A percentile compares a stretch with the other conserved stretches of the same genome.
phyloP scores from a whole-genome alignment of 1,140 invertebrate genomes.

The Anoplolepis gracilipes region DNA sequence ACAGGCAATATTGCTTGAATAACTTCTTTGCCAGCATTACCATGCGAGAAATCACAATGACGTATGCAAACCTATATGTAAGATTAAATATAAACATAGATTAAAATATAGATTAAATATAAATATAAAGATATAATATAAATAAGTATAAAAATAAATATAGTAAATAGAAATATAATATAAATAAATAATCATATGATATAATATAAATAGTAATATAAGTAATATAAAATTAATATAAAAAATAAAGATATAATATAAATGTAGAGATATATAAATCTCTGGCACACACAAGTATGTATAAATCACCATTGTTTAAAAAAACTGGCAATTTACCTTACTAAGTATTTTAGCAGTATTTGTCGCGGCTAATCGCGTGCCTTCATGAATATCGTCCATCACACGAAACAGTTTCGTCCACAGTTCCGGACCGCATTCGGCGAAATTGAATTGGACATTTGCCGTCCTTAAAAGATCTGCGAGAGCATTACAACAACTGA shows the following conservation, averaged over 20 bases:
- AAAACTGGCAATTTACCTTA: constrained; percentile 87
- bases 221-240: constrained; percentile 2
- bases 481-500: constrained; percentile 95
- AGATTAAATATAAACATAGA: background rate
- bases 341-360: constrained; percentile 92
- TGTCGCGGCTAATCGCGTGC: constrained; percentile 92
- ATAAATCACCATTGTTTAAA: too few relatives aligned
- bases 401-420: constrained; percentile 95
- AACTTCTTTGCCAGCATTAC: constrained; percentile 92
- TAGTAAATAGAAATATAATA: too few relatives aligned
- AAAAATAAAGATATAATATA: background rate
- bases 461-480: constrained; percentile 91
- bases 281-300: too few relatives aligned
- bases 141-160: too few relatives aligned
- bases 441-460: constrained; percentile 81
- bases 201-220: too few relatives aligned
- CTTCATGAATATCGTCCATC: constrained; percentile 97
- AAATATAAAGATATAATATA: background rate
- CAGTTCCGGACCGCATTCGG: constrained; percentile 86
- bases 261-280: too few relatives aligned
- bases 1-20: constrained; percentile 92
- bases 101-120: constrained; percentile 3
- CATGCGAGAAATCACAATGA: constrained; percentile 91
- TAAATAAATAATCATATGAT: too few relatives aligned
- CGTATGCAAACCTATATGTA: constrained; percentile 90